Evolutionary conservation across 2,113 vertebrate genomes (phyloP).

Genomic region (Onychostruthus taczanowskii): DNA sequence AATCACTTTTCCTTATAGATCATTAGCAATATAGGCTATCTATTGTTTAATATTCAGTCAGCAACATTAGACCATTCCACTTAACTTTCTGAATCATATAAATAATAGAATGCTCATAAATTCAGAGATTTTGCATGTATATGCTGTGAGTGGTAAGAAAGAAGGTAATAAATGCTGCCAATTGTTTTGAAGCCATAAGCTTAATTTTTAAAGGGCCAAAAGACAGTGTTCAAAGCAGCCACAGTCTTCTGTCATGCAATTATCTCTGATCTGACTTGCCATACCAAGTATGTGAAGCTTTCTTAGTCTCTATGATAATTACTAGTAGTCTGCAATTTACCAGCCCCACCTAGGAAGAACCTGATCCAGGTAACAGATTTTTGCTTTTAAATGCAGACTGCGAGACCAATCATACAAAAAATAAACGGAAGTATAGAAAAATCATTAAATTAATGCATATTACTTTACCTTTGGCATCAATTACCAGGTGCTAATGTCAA

Average conservation of each 20-base stretch:
- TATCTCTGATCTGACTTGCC: background rate
- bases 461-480: background rate
- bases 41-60: background rate
- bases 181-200: background rate
- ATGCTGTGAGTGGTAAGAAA: background rate
- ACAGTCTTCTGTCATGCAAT: background rate
- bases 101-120: background rate
- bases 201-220: background rate
- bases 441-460: background rate
- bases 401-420: background rate
- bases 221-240: background rate
- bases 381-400: background rate
- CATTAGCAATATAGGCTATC: background rate
- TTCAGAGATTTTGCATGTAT: background rate
- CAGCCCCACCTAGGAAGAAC: background rate
- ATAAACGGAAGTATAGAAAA: background rate
- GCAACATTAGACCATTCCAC: background rate
- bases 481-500: background rate
- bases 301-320: background rate
- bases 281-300: background rate
- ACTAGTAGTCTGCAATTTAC: background rate
- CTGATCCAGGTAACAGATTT: background rate
- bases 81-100: background rate
- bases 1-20: background rate
- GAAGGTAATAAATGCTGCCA: background rate